phyloP scores from a whole-genome alignment of 2,888 invertebrate species.

The Eristalis tenax region DNA sequence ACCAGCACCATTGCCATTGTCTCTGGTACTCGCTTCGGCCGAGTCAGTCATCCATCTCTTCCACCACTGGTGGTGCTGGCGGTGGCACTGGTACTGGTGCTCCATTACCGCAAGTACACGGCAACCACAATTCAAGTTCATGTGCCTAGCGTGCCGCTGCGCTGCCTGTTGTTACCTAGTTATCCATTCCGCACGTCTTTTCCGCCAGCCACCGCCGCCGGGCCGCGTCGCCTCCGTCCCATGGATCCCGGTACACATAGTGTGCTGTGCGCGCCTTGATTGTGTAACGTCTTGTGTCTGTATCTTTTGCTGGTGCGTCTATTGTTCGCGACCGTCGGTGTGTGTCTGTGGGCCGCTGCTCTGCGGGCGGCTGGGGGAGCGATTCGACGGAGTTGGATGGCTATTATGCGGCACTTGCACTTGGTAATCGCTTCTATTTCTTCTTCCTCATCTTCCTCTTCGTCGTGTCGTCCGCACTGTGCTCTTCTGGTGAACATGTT shows the following conservation, averaged over 20 bases:
- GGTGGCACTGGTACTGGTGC: conserved; percentile 5
- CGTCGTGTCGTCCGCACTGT: neutral
- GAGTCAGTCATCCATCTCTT: conserved; percentile 63
- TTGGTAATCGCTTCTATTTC: conserved; percentile 48
- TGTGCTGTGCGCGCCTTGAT: conserved; percentile 31
- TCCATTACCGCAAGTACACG: conserved; percentile 64
- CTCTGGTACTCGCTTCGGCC: conserved; percentile 32
- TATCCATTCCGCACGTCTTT: conserved; percentile 43
- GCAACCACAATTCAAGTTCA: conserved; percentile 68
- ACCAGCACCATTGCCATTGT: conserved; percentile 65
- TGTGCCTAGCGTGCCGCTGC: conserved; percentile 65
- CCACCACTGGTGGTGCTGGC: neutral
- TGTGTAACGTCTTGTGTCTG: conserved; percentile 57
- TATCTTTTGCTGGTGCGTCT: conserved; percentile 30
- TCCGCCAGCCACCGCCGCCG: conserved; percentile 4
- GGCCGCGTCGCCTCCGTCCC: neutral
- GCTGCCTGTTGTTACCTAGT: conserved; percentile 58
- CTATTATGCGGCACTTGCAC: conserved; percentile 63
- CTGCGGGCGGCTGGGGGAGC: neutral
- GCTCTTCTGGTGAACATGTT: conserved; percentile 31
- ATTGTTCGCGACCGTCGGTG: neutral
- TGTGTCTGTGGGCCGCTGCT: neutral
- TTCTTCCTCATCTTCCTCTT: conserved; percentile 8
- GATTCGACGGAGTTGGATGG: conserved; percentile 51
- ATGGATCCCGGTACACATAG: neutral